These are phyloP conservation scores for Latrodectus hesperus DNA, from an alignment of 2,888 invertebrate genomes.

Conservation along the genomic window DNA sequence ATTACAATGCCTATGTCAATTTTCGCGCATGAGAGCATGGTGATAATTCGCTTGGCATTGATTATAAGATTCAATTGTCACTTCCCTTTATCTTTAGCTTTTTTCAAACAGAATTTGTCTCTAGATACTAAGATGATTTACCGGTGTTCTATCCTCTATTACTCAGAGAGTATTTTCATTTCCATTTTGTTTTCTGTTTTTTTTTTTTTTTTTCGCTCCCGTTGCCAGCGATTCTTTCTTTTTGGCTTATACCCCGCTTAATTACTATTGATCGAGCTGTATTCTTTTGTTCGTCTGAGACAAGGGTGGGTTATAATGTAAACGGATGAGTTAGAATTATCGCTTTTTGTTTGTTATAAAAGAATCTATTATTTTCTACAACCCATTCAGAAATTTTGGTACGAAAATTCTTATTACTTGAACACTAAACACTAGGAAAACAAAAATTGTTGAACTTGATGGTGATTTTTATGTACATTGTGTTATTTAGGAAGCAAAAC, in stretches of 20 bases:
- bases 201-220: not conserved
- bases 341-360: not conserved
- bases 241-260: conserved; percentile 53
- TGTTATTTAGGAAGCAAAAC: no score
- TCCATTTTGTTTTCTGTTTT: conserved; percentile 16
- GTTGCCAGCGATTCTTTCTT: conserved; percentile 38
- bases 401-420: no score
- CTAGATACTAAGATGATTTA: conserved; percentile 52
- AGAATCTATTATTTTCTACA: not conserved
- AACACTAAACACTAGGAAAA: no score
- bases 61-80: conserved; percentile 46
- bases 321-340: conserved; percentile 27
- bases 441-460: no score
- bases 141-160: conserved; percentile 8
- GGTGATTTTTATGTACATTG: no score
- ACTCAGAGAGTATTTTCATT: conserved; percentile 28
- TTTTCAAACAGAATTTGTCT: conserved; percentile 53
- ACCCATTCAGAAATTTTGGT: no score
- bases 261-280: conserved; percentile 47
- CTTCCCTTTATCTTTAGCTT: conserved; percentile 23
- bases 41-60: conserved; percentile 47
- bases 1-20: conserved; percentile 46
- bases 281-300: conserved; percentile 32
- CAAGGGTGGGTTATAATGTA: conserved; percentile 30
- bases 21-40: conserved; percentile 25